Evolutionary conservation across 2,888 invertebrate species (phyloP).

Genomic region (Melitaea athalia): DNA sequence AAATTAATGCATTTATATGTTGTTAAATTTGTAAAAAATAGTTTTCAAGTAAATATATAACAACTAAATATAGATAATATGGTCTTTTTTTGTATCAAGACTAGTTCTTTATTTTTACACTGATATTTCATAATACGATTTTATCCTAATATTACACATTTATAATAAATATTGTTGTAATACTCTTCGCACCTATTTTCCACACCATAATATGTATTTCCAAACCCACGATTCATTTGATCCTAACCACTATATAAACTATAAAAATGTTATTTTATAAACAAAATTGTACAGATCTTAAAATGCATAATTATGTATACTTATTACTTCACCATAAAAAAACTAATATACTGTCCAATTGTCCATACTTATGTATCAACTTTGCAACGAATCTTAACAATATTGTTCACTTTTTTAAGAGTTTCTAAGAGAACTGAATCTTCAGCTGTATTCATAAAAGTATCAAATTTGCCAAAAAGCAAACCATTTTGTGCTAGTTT

Average conservation of each 20-base stretch:
- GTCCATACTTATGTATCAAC: too few species aligned
- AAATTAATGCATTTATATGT: too few species aligned
- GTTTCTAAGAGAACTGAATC: too few species aligned
- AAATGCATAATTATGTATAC: not conserved
- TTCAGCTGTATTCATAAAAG: too few species aligned
- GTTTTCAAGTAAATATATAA: too few species aligned
- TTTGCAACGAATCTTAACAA: not conserved
- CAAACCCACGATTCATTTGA: not conserved
- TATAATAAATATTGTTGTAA: not conserved
- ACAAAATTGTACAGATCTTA: not conserved
- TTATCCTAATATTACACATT: not conserved
- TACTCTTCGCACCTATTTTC: not conserved
- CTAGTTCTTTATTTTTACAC: not conserved
- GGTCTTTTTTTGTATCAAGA: not conserved
- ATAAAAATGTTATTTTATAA: not conserved
- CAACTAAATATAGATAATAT: too few species aligned
- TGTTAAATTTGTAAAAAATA: too few species aligned
- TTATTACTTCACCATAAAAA: not conserved
- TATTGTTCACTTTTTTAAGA: not conserved
- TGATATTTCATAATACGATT: not conserved
- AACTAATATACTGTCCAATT: not conserved
- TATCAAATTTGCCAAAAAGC: too few species aligned
- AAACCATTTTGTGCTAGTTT: too few species aligned
- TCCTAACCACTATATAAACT: not conserved
- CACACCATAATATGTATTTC: not conserved